phyloP scores from a whole-genome alignment of 1,140 invertebrate genomes.

The Hyles euphorbiae region DNA sequence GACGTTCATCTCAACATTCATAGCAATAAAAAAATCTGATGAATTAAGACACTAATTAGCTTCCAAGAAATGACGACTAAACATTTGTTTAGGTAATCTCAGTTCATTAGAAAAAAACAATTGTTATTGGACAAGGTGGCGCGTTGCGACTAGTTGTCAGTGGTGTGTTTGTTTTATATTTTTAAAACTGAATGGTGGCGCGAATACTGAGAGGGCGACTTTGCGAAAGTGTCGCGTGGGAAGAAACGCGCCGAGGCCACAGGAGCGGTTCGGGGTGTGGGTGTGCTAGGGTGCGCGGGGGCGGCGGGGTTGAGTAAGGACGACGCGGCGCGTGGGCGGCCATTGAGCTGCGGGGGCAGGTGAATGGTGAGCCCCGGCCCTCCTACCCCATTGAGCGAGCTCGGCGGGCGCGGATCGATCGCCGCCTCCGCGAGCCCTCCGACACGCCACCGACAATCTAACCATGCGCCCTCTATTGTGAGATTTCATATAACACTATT shows the following conservation, averaged over 20 bases:
- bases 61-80: too few relatives aligned
- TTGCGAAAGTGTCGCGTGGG: constrained; percentile 59
- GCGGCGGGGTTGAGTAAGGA: constrained; percentile 36
- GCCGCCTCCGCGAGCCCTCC: constrained; percentile 21
- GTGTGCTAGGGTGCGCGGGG: constrained; percentile 16
- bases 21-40: too few relatives aligned
- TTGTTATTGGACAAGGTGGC: too few relatives aligned
- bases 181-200: constrained; percentile 59
- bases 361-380: constrained; percentile 54
- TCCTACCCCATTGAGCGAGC: constrained; percentile 46
- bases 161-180: constrained; percentile 43
- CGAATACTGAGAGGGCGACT: constrained; percentile 54
- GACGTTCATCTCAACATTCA: too few relatives aligned
- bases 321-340: constrained; percentile 51
- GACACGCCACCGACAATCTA: constrained; percentile 16
- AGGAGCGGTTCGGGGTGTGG: constrained; percentile 9
- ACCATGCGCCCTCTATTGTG: background rate
- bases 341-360: constrained; percentile 67
- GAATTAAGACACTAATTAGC: too few relatives aligned
- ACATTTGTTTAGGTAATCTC: too few relatives aligned
- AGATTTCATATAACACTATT: constrained; percentile 1
- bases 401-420: constrained; percentile 42
- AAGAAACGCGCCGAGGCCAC: constrained; percentile 51
- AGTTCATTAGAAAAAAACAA: too few relatives aligned
- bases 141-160: too few relatives aligned